These are phyloP conservation scores for Metopolophium dirhodum DNA, from an alignment of 1,140 invertebrate species.

Conservation along the genomic window DNA sequence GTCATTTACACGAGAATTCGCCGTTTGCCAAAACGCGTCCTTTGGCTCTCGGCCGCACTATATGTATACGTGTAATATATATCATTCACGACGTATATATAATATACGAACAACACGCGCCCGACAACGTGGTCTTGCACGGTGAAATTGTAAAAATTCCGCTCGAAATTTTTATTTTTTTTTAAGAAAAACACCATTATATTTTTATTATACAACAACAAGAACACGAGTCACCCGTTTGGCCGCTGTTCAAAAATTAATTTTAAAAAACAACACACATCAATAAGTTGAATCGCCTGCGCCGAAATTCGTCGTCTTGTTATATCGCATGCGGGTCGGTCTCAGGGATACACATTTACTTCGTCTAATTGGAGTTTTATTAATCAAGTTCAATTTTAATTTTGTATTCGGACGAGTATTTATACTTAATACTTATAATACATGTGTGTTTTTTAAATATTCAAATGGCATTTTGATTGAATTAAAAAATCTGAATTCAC, in stretches of 20 bases:
- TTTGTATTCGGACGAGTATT: neutral
- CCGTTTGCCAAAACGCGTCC: constrained; percentile 16
- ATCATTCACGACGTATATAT: neutral
- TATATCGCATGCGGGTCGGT: neutral
- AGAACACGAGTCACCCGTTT: neutral
- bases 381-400: constrained; percentile 35
- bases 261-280: neutral
- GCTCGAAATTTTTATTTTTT: neutral
- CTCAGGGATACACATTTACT: neutral
- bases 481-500: neutral
- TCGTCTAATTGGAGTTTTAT: constrained; percentile 8
- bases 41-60: neutral
- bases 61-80: neutral
- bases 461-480: neutral
- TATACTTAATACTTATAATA: neutral
- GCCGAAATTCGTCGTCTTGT: neutral
- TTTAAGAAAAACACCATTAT: neutral
- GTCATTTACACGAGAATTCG: constrained; percentile 27
- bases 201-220: neutral
- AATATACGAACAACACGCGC: neutral
- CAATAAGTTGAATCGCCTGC: neutral
- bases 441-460: neutral
- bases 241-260: neutral
- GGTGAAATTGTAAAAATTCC: neutral
- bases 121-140: neutral